Conservation (phyloP, 1,140 invertebrate genomes). For the Nixonia krombeini region DNA sequence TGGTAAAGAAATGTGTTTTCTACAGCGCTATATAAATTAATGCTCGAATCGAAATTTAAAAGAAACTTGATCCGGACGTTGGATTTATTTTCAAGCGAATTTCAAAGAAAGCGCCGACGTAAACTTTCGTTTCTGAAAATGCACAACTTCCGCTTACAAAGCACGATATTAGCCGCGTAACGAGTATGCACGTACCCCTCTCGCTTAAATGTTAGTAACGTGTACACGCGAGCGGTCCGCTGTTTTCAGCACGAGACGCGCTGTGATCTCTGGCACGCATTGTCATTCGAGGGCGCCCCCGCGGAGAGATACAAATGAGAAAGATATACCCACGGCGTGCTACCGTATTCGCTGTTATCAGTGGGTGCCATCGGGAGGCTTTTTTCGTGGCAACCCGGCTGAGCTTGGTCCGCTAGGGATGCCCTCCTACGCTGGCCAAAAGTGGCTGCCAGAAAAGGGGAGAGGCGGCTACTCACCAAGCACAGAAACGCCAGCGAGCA, state of each 20-base stretch:
- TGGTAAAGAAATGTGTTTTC: no score
- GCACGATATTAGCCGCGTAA: conserved; percentile 16
- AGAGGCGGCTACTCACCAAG: conserved; percentile 15
- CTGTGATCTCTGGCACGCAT: conserved; percentile 33
- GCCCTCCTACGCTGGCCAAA: conserved; percentile 56
- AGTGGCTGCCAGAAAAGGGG: conserved; percentile 36
- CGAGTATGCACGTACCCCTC: no score
- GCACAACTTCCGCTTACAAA: conserved; percentile 33
- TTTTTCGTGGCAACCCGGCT: conserved; percentile 42
- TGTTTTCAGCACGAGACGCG: conserved; percentile 30
- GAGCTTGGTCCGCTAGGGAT: conserved; percentile 39
- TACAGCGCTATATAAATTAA: no score
- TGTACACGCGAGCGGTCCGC: neutral
- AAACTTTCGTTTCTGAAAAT: no score
- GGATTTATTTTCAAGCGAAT: no score
- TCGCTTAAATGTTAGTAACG: no score
- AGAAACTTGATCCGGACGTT: no score
- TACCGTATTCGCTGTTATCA: conserved; percentile 64
- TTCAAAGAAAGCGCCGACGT: no score
- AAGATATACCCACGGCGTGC: conserved; percentile 56
- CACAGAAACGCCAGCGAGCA: conserved; percentile 42
- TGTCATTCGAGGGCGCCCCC: conserved; percentile 59
- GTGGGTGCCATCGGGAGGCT: conserved; percentile 51
- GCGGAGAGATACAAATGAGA: conserved; percentile 66
- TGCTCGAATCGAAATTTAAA: no score